phyloP scores from a whole-genome alignment of 1,140 invertebrate species.

The Apolygus lucorum region DNA sequence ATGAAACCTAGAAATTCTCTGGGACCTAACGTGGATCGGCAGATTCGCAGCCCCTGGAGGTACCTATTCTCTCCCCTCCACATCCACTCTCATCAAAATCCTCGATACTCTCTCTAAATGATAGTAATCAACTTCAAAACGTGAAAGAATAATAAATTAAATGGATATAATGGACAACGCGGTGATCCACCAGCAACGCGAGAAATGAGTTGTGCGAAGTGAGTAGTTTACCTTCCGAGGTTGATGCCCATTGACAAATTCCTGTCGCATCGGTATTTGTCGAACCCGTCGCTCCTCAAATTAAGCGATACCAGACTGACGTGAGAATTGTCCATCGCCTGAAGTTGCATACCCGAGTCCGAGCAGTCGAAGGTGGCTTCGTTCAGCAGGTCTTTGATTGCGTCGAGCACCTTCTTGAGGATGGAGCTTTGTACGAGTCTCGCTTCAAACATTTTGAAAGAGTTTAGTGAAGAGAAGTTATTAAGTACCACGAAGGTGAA shows the following conservation, averaged over 20 bases:
- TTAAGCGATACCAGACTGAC: constrained; percentile 93
- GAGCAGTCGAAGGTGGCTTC: constrained; percentile 98
- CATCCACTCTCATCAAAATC: no score
- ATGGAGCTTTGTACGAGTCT: constrained; percentile 81
- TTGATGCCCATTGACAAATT: constrained; percentile 98
- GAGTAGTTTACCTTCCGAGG: constrained; percentile 60
- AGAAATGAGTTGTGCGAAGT: neutral
- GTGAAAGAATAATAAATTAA: no score
- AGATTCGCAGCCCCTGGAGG: no score
- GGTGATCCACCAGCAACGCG: no score
- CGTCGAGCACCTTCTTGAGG: constrained; percentile 95
- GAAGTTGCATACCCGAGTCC: constrained; percentile 89
- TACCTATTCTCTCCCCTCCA: no score
- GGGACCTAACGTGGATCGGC: no score
- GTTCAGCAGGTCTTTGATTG: constrained; percentile 96
- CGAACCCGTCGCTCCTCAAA: constrained; percentile 91
- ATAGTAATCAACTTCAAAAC: no score
- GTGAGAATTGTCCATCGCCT: constrained; percentile 99
- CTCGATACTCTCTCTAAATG: no score
- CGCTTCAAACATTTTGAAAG: constrained; percentile 90
- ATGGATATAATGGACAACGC: no score
- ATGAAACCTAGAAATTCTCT: no score
- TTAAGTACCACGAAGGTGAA: neutral
- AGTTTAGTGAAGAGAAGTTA: neutral
- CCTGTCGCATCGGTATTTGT: constrained; percentile 96